These are phyloP conservation scores for Gonocerus acuteangulatus DNA, from an alignment of 2,888 invertebrate genomes.

Conservation along the genomic window DNA sequence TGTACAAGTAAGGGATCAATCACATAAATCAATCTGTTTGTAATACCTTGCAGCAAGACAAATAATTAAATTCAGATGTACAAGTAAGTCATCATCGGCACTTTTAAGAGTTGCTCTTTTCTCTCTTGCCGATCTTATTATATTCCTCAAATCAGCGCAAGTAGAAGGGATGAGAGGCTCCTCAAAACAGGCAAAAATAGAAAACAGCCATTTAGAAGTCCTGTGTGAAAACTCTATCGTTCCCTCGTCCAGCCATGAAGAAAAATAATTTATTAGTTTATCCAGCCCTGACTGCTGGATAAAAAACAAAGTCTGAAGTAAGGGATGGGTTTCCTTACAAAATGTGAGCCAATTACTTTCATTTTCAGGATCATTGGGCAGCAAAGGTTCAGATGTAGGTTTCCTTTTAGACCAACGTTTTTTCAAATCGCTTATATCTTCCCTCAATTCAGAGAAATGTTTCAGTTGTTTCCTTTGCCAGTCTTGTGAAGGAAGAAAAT, in stretches of 20 bases:
- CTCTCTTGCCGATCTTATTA: constrained; percentile 49
- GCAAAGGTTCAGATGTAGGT: background rate
- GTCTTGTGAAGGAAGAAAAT: constrained; percentile 25
- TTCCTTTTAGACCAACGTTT: constrained; percentile 4
- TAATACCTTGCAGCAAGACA: constrained; percentile 67
- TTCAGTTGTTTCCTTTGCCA: constrained; percentile 27
- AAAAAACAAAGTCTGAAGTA: background rate
- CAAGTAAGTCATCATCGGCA: constrained; percentile 10
- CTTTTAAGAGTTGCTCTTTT: constrained; percentile 41
- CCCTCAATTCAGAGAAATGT: constrained; percentile 19
- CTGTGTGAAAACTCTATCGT: constrained; percentile 44
- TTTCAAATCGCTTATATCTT: constrained; percentile 2
- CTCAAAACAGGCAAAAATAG: constrained; percentile 56
- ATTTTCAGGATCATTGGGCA: background rate
- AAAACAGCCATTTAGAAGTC: constrained; percentile 61
- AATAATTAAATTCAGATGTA: constrained; percentile 58
- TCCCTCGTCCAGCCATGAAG: constrained; percentile 46
- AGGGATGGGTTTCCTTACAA: background rate
- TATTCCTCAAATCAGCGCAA: constrained; percentile 54
- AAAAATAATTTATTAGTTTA: constrained; percentile 17
- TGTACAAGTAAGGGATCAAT: too few relatives aligned
- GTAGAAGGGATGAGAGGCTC: constrained; percentile 60
- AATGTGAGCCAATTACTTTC: constrained; percentile 12
- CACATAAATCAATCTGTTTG: constrained; percentile 65
- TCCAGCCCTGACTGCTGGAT: constrained; percentile 22